Base-by-base conservation (phyloP, 2,113 vertebrate genomes). In the Puntigrus tetrazona region DNA sequence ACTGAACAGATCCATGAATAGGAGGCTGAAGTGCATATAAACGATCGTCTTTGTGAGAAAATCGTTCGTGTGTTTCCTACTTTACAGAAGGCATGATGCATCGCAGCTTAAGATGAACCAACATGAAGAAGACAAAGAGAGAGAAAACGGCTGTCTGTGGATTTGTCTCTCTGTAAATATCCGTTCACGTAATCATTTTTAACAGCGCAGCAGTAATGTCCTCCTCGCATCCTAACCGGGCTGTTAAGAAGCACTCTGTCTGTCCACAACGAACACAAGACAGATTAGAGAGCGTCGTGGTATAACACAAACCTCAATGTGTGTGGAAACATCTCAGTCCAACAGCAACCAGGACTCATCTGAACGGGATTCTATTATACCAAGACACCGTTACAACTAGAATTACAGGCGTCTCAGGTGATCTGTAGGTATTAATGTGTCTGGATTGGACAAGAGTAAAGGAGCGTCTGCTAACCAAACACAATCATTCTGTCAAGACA, bases 41-140 rank as follows among this genome's bases (percentile, higher is more conserved):
- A 74, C 13, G 6, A 27, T 25, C 6, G 27, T 43, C 41, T 75
- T 63, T 57, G 13, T 41, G 29, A 69, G 47, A 82, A 27, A 82
- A 86, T 82, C 59, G 6, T 50, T 78, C 67, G 11, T n/a, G n/a
- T 50, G 79, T 43, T 43, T 43, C 20, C 38, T 70, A 38, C 20
- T 59, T 81, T 29, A n/a, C 81, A 57, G 22, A 14, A 72, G 1
- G 22, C 69, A 50, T 69, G 47, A 86, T 45, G 85, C 79, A 86
- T 84, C 78, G 81, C 43, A n/a, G 31, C 43, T 75, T 70, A n/a
- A 75, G 34, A 65, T 29, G 31, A 76, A 63, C 59, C 59, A 63
- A n/a, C 59, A 11, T 63, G 59, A 27, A 63, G 52, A 55, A 57
- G 52, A n/a, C 8, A 63, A 63, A 27, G 2, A 27, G 59, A 63